phyloP scores from a whole-genome alignment of 2,113 vertebrate genomes.

The Myotis yumanensis region DNA sequence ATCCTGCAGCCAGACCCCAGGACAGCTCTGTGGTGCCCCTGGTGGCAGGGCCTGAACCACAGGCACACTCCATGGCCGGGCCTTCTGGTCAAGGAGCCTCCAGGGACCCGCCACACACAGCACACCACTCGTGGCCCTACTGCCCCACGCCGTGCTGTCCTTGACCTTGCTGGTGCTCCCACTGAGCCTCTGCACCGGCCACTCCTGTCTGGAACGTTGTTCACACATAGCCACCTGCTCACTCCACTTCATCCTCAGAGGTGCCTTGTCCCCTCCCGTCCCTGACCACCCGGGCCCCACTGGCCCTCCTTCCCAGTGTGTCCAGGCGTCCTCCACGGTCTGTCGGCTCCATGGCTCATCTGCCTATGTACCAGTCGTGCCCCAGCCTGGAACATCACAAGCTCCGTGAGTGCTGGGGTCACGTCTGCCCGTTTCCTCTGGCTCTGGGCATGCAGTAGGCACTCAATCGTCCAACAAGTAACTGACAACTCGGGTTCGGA shows the following conservation, averaged over 20 bases:
- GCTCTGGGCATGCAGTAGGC: background rate
- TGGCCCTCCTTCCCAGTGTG: too few relatives aligned
- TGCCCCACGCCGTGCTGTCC: too few relatives aligned
- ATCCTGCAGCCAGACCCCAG: background rate
- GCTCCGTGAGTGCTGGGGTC: too few relatives aligned
- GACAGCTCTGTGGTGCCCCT: background rate
- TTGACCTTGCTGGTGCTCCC: background rate
- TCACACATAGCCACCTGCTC: background rate
- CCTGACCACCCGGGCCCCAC: background rate
- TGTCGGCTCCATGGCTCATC: background rate
- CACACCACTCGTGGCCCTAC: background rate
- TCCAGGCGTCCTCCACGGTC: rapidly evolving
- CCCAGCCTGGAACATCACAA: background rate
- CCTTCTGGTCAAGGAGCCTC: background rate
- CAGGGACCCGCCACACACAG: too few relatives aligned
- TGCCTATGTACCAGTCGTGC: rapidly evolving
- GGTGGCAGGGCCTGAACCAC: background rate
- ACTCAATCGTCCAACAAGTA: rapidly evolving
- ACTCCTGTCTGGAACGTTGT: background rate
- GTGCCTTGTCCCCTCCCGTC: background rate
- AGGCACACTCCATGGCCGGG: background rate
- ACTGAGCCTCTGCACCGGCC: background rate
- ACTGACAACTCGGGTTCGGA: background rate
- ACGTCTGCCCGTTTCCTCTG: too few relatives aligned
- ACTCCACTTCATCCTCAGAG: background rate